Base-by-base conservation (phyloP, 1,140 invertebrate species). In the Popillia japonica region DNA sequence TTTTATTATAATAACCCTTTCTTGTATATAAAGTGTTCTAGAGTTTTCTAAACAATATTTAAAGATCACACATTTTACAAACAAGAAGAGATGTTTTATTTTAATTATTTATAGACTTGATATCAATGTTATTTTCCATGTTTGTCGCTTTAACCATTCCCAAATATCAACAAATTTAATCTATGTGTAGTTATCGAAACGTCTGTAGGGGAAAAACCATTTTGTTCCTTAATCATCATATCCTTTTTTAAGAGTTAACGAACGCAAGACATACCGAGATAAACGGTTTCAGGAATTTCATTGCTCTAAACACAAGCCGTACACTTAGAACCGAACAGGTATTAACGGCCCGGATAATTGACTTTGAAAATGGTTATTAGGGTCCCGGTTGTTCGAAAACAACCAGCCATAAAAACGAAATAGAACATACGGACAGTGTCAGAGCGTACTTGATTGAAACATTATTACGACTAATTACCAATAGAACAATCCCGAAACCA, bases 391-490 rank as follows among this genome's bases (percentile, higher is more conserved):
- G 22, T 40, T 77, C 4, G 11, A 59, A 22, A 77, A 64, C 48
- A 77, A 20, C 10, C 40, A 8, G 40, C 2, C 55, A 75, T 34
- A 20, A 64, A 77, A 55, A 41, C 20, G 44, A 75, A 23, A 27
- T 20, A 48, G 20, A 44, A 75, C 44, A 55, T 27, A 48, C 17
- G 7, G 61, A 14, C 61, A 3, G 34, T 42, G 72, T 41, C 34
- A n/a, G 34, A 40, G 40, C 40, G 9, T 10, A 41, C 72, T 74
- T 74, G 55, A 77, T 77, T 77, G 55, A 77, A 77, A 59, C 48
- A 34, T 77, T 55, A 77, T 55, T 77, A 77, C 40, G 22, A 64
- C 44, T 77, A 77, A 77, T 77, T 77, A 59, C 75, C 27, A 48
- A 59, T 23, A 40, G 75, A 40, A 59, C 75, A 77, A 77, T 77